Conservation (phyloP, 2,797 vertebrate genomes). For the Lagocephalus sceleratus region DNA sequence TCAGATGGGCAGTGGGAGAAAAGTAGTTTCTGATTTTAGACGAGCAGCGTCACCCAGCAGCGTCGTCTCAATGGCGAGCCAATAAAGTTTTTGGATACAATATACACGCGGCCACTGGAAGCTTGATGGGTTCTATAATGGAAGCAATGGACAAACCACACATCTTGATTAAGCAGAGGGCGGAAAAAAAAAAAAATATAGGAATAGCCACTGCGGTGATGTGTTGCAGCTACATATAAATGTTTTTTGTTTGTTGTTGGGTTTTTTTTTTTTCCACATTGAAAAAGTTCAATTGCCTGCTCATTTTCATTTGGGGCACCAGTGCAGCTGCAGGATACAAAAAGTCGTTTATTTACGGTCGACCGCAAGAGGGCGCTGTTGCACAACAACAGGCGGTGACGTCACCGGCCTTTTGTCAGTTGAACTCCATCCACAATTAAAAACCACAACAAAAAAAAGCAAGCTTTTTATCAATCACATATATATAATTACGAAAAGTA, state of each 20-base stretch:
- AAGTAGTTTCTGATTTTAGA: slow-evolving; percentile 56
- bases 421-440: slow-evolving; percentile 1
- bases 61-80: slow-evolving; percentile 42
- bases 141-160: slow-evolving; percentile 50
- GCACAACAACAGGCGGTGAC: background rate
- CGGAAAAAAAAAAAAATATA: no score
- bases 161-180: no score
- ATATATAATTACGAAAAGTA: no score
- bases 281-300: slow-evolving; percentile 10
- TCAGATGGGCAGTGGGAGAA: slow-evolving; percentile 18
- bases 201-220: slow-evolving; percentile 21
- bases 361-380: slow-evolving; percentile 23
- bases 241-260: no score
- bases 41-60: slow-evolving; percentile 48
- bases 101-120: slow-evolving; percentile 31
- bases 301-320: background rate
- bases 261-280: slow-evolving; percentile 14
- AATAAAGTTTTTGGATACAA: slow-evolving; percentile 50
- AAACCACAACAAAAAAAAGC: slow-evolving; percentile 8
- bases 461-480: background rate
- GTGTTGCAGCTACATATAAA: slow-evolving; percentile 19
- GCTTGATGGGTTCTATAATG: slow-evolving; percentile 52
- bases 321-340: background rate
- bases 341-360: background rate
- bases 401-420: background rate